Evolutionary conservation across 2,113 vertebrate genomes (phyloP), one percentile per base, ranked within the genome.

Genomic region (Eira barbara): DNA sequence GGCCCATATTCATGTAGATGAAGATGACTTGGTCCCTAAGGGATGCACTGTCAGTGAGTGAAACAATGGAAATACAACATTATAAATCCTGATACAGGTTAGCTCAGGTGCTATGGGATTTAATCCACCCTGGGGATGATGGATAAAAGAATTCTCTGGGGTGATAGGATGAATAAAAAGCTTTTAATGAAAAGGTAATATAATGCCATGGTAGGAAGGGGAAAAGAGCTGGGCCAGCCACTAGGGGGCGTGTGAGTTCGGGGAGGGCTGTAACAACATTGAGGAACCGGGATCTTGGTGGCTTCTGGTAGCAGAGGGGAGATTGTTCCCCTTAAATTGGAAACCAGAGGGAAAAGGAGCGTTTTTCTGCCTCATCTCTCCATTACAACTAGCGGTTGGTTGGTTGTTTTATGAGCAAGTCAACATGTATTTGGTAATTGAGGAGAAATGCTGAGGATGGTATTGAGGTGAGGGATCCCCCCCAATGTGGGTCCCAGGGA

Each of bases 111-210:
- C 47, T 92, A 2, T 12, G 18, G 9, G 14, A 0, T 7, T 95
- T 87, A 88, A 80, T 95, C 2, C 4, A 78, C 27, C 4, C 18
- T 74, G 15, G 47, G 7, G 45, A 61, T 97, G 57, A 87, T 67
- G 39, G 21, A 73, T 86, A 83, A 93, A 15, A 57, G 84, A 78
- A 84, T 49, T 89, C 12, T 92, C 47, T 80, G 65, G 82, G 61
- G 55, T n/a, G 3, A 1, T n/a, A 13, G 52, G 25, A 1, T 36
- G 21, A 97, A 94, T 57, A 29, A 59, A 96, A 97, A 92, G 10
- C 12, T 94, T 94, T 92, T 92, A 95, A 94, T 34, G 34, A 94
- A 90, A 45, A 74, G n/a, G 15, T 85, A 39, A 65, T 71, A 71
- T 21, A 92, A 96, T 4, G 10, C 52, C 78, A 2, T 21, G 12